Base-by-base conservation (phyloP, 2,888 invertebrate species). In the Heteromurus nitidus region DNA sequence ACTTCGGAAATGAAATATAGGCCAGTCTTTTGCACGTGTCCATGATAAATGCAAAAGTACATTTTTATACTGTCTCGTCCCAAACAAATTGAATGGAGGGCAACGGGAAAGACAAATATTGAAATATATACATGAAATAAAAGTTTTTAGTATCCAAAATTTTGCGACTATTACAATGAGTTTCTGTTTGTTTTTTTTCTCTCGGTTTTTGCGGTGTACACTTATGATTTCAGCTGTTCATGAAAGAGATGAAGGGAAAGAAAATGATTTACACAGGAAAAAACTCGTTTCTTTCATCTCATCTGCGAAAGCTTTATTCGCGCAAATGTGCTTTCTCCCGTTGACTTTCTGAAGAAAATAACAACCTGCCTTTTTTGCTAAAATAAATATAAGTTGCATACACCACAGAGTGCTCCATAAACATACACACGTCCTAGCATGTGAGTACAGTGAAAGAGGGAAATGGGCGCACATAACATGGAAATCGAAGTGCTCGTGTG, bases 251-350 rank as follows among this genome's bases (percentile, higher is more conserved):
- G 28, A 72, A 44, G 58, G 18, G 30, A 53, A 24, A 30, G 47
- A 75, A 75, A 75, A 75, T 67, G 58, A 75, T 67, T 67, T 75
- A 58, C 67, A 53, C 30, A 50, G 22, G 7, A n/a, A 74, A 74
- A 53, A 50, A 31, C 65, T 64, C 18, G 18, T 72, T 47, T 31
- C 30, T 55, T 3, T n/a, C 50, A 58, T 58, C 24, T 58, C 58
- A n/a, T n/a, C n/a, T n/a, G n/a, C n/a, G n/a, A n/a, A n/a, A n/a
- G n/a, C n/a, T n/a, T n/a, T n/a, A n/a, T n/a, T n/a, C n/a, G n/a
- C n/a, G n/a, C n/a, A n/a, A n/a, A n/a, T n/a, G n/a, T n/a, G n/a
- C n/a, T n/a, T n/a, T n/a, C n/a, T n/a, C n/a, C n/a, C n/a, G n/a
- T n/a, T n/a, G n/a, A n/a, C n/a, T n/a, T n/a, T n/a, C n/a, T n/a